A percentile compares a stretch with the other conserved stretches of the same genome.
phyloP scores from a whole-genome alignment of 2,113 vertebrate species.

The Brachypteracias leptosomus region DNA sequence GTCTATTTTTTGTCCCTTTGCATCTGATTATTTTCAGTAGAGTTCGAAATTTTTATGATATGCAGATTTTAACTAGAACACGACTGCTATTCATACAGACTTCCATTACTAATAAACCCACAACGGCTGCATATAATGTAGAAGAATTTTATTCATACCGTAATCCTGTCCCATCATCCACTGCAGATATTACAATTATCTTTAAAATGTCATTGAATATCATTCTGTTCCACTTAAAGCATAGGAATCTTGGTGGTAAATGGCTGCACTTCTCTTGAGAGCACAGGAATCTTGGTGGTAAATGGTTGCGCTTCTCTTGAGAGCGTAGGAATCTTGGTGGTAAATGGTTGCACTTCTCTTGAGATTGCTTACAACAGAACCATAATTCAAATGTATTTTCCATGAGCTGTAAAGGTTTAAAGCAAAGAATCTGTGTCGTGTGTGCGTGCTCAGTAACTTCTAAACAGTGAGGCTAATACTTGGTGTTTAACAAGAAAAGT shows the following conservation, averaged over 20 bases:
- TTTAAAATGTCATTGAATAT: constrained; percentile 29
- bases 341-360: constrained; percentile 3
- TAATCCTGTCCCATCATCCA: constrained; percentile 24
- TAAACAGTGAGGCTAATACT: background rate
- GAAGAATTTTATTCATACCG: constrained; percentile 59
- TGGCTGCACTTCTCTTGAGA: constrained; percentile 1
- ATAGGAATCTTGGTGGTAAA: constrained; percentile 2
- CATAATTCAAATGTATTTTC: background rate
- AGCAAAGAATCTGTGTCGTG: constrained; percentile 19
- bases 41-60: constrained; percentile 18
- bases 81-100: background rate
- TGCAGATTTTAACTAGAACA: constrained; percentile 24
- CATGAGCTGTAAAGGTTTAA: constrained; percentile 21
- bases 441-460: background rate
- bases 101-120: constrained; percentile 22
- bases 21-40: constrained; percentile 39
- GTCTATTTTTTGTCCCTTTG: constrained; percentile 44
- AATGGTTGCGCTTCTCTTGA: constrained; percentile 2
- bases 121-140: background rate
- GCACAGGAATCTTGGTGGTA: too few species aligned
- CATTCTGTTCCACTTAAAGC: constrained; percentile 27
- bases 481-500: background rate
- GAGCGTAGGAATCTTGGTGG: constrained; percentile 13
- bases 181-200: constrained; percentile 39
- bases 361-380: constrained; percentile 28